phyloP scores from a whole-genome alignment of 2,113 vertebrate species.

The Myodes glareolus region DNA sequence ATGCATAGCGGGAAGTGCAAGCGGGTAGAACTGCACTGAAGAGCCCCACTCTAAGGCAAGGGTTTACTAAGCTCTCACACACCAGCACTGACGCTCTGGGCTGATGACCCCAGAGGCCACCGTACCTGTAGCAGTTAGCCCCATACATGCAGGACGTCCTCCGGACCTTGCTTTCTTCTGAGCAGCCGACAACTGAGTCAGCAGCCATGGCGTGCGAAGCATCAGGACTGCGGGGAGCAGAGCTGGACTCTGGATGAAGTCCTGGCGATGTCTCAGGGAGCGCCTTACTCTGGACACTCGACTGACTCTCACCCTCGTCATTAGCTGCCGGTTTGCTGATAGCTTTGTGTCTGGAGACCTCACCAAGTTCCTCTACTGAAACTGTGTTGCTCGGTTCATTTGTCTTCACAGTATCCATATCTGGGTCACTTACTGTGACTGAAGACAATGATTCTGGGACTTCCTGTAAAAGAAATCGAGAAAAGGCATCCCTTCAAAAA shows the following conservation, averaged over 20 bases:
- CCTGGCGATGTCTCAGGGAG: conserved; percentile 57
- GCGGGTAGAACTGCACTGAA: not conserved
- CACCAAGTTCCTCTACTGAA: conserved; percentile 64
- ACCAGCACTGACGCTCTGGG: not conserved
- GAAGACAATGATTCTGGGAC: conserved; percentile 71
- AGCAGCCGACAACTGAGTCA: conserved; percentile 70
- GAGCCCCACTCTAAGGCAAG: not conserved
- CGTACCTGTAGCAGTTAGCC: conserved; percentile 89
- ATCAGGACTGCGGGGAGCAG: conserved; percentile 52
- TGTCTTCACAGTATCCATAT: conserved; percentile 68
- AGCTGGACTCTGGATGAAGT: conserved; percentile 61
- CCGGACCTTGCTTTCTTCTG: conserved; percentile 72
- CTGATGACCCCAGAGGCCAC: conserved; percentile 42
- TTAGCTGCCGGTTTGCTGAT: conserved; percentile 37
- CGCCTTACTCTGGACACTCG: conserved; percentile 48
- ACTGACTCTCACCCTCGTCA: conserved; percentile 59
- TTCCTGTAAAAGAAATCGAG: conserved; percentile 77
- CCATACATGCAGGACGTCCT: conserved; percentile 88
- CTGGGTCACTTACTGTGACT: conserved; percentile 27
- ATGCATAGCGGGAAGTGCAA: not conserved
- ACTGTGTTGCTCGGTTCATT: conserved; percentile 57
- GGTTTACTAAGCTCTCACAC: not conserved
- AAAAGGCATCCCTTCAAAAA: not conserved
- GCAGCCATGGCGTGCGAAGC: conserved; percentile 57
- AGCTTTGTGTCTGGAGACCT: conserved; percentile 47